Evolutionary conservation across 2,113 vertebrate genomes (phyloP).

Genomic region (Clarias batrachus): DNA sequence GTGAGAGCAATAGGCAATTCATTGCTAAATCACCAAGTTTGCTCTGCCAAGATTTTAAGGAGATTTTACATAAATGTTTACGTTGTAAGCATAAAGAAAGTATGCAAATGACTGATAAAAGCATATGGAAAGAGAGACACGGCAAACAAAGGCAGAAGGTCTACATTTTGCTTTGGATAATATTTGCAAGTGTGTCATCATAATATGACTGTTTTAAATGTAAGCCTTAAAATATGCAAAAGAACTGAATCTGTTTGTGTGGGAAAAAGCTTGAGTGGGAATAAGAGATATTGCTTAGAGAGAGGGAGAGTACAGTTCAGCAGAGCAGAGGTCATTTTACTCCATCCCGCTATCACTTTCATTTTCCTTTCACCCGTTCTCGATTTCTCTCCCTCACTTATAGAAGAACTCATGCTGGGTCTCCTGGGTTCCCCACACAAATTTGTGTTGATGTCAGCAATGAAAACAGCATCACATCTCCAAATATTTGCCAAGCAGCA

Average conservation of each 20-base stretch:
- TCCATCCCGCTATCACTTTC: conserved; percentile 17
- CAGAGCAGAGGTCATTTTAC: conserved; percentile 68
- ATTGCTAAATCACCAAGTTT: conserved; percentile 39
- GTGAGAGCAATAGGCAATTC: conserved; percentile 25
- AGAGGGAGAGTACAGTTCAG: conserved; percentile 64
- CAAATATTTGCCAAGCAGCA: conserved; percentile 79
- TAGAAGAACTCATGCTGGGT: conserved; percentile 70
- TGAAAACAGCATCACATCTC: conserved; percentile 74
- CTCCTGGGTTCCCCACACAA: conserved; percentile 69
- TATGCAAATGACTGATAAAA: conserved; percentile 1
- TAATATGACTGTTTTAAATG: neutral
- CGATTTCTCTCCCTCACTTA: conserved; percentile 12
- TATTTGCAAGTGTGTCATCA: neutral
- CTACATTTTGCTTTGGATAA: neutral
- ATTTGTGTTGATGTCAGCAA: conserved; percentile 83
- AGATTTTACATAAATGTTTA: conserved; percentile 14
- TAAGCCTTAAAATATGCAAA: neutral
- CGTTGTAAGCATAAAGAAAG: neutral
- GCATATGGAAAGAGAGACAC: neutral
- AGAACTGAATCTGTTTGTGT: neutral
- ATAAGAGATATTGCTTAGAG: conserved; percentile 24
- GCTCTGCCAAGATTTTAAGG: neutral
- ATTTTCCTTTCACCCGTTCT: conserved; percentile 29
- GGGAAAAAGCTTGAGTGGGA: neutral
- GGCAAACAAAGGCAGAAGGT: neutral